Evolutionary conservation across 2,888 invertebrate species (phyloP).

Genomic region (Conus canariensis): DNA sequence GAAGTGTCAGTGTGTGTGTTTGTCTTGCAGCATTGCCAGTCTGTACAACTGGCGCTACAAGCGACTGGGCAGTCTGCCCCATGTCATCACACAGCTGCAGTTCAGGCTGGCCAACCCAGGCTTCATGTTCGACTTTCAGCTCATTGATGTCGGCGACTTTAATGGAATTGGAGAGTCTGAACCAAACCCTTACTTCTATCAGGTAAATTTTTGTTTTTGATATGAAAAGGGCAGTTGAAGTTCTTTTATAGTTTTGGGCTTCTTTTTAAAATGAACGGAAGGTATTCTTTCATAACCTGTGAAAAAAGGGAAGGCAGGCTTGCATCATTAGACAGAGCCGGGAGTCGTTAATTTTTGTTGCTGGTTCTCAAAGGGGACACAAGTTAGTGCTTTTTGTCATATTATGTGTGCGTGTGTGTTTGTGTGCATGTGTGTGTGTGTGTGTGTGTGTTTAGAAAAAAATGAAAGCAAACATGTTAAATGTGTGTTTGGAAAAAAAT

Average conservation of each 20-base stretch:
- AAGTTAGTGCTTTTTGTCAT: no score
- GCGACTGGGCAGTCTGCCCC: conserved; percentile 94
- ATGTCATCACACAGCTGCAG: conserved; percentile 90
- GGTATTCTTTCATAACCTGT: not conserved
- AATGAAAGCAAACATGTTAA: no score
- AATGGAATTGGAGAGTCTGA: conserved; percentile 98
- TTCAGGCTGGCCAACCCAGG: conserved; percentile 96
- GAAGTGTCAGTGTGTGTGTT: not conserved
- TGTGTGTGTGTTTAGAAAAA: no score
- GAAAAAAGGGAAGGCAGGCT: no score
- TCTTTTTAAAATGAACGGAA: not conserved
- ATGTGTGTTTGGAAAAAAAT: no score
- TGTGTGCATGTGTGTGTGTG: no score
- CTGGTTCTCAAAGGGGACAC: no score
- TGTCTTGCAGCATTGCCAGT: conserved; percentile 87
- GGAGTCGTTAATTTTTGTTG: no score
- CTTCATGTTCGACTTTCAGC: conserved; percentile 94
- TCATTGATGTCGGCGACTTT: conserved; percentile 97
- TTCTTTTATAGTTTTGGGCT: no score
- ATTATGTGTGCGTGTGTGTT: no score
- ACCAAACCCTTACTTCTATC: conserved; percentile 99
- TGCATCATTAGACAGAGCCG: no score
- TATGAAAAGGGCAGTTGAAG: no score
- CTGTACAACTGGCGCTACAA: conserved; percentile 98
- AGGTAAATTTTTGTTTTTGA: conserved; percentile 81